Percentiles rank a stretch among this genome's conserved stretches.
These are phyloP conservation scores for Melierax canorus DNA, from an alignment of 2,113 vertebrate species.

Conservation along the genomic window DNA sequence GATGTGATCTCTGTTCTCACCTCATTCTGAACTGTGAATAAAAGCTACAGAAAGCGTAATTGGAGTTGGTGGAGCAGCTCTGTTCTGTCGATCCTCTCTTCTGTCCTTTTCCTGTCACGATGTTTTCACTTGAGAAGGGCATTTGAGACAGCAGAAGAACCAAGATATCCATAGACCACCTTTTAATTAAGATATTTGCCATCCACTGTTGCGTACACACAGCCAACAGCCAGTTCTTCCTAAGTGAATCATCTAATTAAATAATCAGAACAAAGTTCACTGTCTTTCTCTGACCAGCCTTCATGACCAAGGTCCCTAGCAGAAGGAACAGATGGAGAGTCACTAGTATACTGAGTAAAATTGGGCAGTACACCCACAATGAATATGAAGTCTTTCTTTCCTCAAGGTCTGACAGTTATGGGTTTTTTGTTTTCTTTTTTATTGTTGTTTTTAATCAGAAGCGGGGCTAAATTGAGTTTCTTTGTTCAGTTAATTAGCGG, in stretches of 20 bases:
- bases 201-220: neutral
- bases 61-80: neutral
- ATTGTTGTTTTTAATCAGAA: conserved; percentile 4
- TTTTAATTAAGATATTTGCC: neutral
- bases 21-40: neutral
- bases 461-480: neutral
- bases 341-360: neutral
- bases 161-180: neutral
- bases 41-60: neutral
- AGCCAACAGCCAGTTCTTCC: neutral
- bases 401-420: neutral
- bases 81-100: neutral
- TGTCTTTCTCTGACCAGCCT: neutral
- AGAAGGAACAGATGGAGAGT: neutral
- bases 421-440: neutral
- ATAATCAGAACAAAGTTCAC: neutral
- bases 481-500: neutral
- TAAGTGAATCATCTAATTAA: conserved; percentile 1
- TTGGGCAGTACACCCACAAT: neutral
- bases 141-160: neutral
- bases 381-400: neutral
- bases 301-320: neutral
- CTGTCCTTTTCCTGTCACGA: neutral
- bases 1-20: neutral
- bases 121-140: neutral